Conservation (phyloP, 1,140 invertebrate genomes). For the Leucophenga varia region DNA sequence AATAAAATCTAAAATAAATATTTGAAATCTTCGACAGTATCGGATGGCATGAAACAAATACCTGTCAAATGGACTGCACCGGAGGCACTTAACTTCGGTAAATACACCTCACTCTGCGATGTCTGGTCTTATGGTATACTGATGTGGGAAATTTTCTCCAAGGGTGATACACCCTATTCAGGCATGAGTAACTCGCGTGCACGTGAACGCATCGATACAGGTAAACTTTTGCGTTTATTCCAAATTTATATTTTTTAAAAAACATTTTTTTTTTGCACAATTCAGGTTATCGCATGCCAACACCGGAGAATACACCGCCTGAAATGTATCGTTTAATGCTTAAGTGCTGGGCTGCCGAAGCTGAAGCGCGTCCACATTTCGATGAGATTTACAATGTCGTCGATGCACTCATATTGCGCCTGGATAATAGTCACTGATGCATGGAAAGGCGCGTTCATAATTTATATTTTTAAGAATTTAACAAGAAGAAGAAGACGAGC, state of each 20-base stretch:
- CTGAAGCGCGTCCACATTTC: slow-evolving; percentile 89
- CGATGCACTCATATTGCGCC: slow-evolving; percentile 48
- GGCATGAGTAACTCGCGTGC: slow-evolving; percentile 92
- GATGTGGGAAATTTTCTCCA: slow-evolving; percentile 96
- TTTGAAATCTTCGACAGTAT: slow-evolving; percentile 62
- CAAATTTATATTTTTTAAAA: not conserved
- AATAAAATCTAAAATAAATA: not conserved
- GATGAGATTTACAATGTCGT: slow-evolving; percentile 73
- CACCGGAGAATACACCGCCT: slow-evolving; percentile 83
- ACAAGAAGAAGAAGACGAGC: slow-evolving; percentile 21
- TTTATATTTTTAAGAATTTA: slow-evolving; percentile 17
- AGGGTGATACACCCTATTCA: slow-evolving; percentile 88
- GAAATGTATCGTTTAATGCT: slow-evolving; percentile 90
- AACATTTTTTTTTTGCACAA: not conserved
- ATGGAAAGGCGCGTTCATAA: not conserved
- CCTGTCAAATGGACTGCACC: slow-evolving; percentile 98
- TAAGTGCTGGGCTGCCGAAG: slow-evolving; percentile 90
- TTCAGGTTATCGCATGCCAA: slow-evolving; percentile 88
- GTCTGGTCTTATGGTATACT: slow-evolving; percentile 98
- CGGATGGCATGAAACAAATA: slow-evolving; percentile 97
- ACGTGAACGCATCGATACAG: slow-evolving; percentile 89
- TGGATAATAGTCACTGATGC: slow-evolving; percentile 46
- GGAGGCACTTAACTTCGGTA: slow-evolving; percentile 94
- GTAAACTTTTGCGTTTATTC: slow-evolving; percentile 56
- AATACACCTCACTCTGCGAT: slow-evolving; percentile 94